Conservation (phyloP, 2,888 invertebrate genomes). For the Bellardia bayeri region DNA sequence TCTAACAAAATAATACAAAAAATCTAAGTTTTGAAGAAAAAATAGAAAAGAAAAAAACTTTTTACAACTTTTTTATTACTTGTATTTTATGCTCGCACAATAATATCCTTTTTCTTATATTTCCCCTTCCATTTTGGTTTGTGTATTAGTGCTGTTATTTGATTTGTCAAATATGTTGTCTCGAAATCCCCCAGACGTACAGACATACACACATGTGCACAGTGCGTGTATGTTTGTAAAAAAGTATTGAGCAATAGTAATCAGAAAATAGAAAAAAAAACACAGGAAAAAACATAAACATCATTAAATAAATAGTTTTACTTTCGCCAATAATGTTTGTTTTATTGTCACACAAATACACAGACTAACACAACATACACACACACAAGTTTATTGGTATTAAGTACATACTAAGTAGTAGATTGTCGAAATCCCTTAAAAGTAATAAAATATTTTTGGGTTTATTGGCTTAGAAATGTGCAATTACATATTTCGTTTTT, state of each 20-base stretch:
- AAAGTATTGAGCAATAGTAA: constrained; percentile 36
- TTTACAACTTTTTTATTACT: constrained; percentile 41
- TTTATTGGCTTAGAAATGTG: constrained; percentile 59
- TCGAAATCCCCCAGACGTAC: constrained; percentile 30
- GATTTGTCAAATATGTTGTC: constrained; percentile 48
- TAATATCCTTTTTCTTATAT: neutral
- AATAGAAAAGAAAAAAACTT: constrained; percentile 19
- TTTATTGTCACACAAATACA: constrained; percentile 59
- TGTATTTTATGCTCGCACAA: constrained; percentile 6
- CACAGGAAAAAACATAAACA: constrained; percentile 43
- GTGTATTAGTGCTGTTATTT: constrained; percentile 17
- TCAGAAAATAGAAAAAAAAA: constrained; percentile 8
- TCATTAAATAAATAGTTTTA: constrained; percentile 70
- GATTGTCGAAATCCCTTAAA: constrained; percentile 54
- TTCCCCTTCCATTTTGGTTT: neutral
- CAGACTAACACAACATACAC: neutral
- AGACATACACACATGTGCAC: neutral
- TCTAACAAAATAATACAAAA: neutral
- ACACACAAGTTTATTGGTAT: constrained; percentile 40
- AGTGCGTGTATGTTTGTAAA: neutral
- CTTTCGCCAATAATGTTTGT: constrained; percentile 60
- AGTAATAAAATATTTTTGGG: constrained; percentile 54
- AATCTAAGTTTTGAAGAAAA: neutral
- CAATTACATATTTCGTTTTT: constrained; percentile 13
- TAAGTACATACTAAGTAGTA: constrained; percentile 66